phyloP scores from a whole-genome alignment of 2,888 invertebrate genomes.

The Xanthia icteritia region DNA sequence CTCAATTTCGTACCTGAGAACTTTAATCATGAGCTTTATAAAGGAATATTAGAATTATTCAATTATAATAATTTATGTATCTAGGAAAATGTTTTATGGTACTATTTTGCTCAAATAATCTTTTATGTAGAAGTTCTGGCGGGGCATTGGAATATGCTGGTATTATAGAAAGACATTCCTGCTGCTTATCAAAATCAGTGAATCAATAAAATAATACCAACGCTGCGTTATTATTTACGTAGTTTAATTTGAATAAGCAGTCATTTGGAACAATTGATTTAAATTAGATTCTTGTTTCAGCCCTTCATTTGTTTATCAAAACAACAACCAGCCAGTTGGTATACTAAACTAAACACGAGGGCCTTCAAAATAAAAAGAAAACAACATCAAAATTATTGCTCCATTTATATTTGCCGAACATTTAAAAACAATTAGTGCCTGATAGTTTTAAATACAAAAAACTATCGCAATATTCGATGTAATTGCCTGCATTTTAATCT shows the following conservation, averaged over 20 bases:
- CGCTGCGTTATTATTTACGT: too few species aligned
- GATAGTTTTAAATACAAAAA: constrained; percentile 41
- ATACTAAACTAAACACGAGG: background rate
- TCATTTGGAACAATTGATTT: background rate
- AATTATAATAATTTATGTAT: constrained; percentile 26
- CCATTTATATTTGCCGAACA: constrained; percentile 31
- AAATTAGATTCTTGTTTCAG: background rate
- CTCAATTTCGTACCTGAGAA: constrained; percentile 25
- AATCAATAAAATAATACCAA: background rate
- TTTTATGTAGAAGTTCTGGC: background rate
- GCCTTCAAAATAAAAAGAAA: background rate
- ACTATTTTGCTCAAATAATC: constrained; percentile 4
- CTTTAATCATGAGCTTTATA: constrained; percentile 25
- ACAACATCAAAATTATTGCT: background rate
- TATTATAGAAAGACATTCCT: background rate
- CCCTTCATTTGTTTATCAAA: background rate
- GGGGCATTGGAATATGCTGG: background rate
- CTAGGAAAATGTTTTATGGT: constrained; percentile 2
- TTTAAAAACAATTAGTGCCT: constrained; percentile 64
- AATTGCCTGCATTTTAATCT: constrained; percentile 33
- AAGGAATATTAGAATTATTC: constrained; percentile 23
- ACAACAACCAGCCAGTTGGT: background rate
- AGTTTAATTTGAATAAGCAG: background rate
- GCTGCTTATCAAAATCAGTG: background rate
- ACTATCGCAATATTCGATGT: constrained; percentile 25